Base-by-base conservation (phyloP, 2,797 vertebrate species). In the Tadarida brasiliensis region DNA sequence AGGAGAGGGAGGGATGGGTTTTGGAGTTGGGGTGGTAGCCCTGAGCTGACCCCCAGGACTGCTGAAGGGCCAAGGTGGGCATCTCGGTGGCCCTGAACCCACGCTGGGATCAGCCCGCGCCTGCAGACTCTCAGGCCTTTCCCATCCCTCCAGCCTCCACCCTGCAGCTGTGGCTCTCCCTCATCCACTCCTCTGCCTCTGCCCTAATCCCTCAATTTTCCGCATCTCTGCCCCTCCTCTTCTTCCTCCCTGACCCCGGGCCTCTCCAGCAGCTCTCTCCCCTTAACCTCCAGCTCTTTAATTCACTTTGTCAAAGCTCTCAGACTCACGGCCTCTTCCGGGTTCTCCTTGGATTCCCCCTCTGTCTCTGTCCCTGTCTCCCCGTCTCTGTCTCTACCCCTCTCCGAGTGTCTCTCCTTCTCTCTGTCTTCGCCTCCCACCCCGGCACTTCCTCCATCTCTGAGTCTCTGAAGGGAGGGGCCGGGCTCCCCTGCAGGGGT, bases 141-240 rank as follows among this genome's bases (percentile, higher is more conserved):
- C 54, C 63, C 6, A 0, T 1, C 16, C 8, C 30, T 39, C 30
- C 30, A 2, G 1, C 35, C 47, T 26, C 7, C 15, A 2, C 49
- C 83, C 90, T 35, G 28, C 70, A 11, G 3, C 86, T 51, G 33
- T 1, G 0, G 15, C 56, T 59, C 54, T 17, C 39, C 81, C 7
- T 44, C 80, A 44, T 12, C 81, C n/a, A 11, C 28, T 81, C 68
- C 71, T 59, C 24, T 10, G 59, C 87, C 54, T 96, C n/a, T 5
- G 68, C 80, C 90, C 86, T 97, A 97, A 97, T 97, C 97, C 97
- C 81, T 98, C 96, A 97, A 97, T 97, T 97, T 98, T 97, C 95
- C 80, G 89, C 97, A 56, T 97, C 95, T 96, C 94, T 97, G 95
- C 97, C 94, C 85, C 85, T 95, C 87, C 90, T 90, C 24, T 49